Evolutionary conservation across 2,113 vertebrate genomes (phyloP).

Genomic region (Desmodus rotundus): DNA sequence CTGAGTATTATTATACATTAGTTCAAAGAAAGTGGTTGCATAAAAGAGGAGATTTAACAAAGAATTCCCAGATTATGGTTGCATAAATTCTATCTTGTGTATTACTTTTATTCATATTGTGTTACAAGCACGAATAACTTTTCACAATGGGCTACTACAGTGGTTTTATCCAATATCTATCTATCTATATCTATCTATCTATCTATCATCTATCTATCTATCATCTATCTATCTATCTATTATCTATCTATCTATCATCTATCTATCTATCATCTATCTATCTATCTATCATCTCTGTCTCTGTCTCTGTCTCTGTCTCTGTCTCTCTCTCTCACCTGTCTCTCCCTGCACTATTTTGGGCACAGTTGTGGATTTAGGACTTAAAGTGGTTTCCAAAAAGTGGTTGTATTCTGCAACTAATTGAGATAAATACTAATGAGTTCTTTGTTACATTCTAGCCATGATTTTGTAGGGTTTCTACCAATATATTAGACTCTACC

Average conservation of each 20-base stretch:
- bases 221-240: too few relatives aligned
- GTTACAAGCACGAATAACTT: conserved; percentile 29
- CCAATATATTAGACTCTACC: background rate
- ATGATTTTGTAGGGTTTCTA: background rate
- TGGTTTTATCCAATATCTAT: background rate
- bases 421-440: background rate
- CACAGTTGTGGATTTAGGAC: background rate
- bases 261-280: too few relatives aligned
- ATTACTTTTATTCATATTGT: conserved; percentile 58
- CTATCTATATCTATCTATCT: too few relatives aligned
- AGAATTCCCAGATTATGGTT: background rate
- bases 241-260: too few relatives aligned
- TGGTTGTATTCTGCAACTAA: background rate
- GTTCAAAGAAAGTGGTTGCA: background rate
- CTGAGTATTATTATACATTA: conserved; percentile 36
- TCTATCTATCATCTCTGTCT: too few relatives aligned
- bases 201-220: too few relatives aligned
- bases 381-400: background rate
- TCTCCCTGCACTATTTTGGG: background rate
- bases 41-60: conserved; percentile 31
- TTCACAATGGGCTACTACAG: background rate
- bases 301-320: too few relatives aligned
- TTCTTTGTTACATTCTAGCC: background rate
- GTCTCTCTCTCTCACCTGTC: background rate
- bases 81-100: conserved; percentile 7